phyloP scores from a whole-genome alignment of 2,888 invertebrate genomes.

The Neoscelio sp. region DNA sequence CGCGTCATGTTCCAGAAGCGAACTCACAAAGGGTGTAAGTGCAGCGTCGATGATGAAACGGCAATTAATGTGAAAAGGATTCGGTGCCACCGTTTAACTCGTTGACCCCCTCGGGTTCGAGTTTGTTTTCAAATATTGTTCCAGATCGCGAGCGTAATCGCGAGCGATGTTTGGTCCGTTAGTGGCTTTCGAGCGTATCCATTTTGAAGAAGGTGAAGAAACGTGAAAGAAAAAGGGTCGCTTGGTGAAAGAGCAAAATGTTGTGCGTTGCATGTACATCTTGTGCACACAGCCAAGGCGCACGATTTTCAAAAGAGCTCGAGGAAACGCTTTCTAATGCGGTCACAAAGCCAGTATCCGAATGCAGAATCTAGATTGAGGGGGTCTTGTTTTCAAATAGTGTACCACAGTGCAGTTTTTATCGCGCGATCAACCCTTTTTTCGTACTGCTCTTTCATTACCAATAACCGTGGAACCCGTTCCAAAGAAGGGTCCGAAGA shows the following conservation, averaged over 20 bases:
- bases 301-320: conserved; percentile 36
- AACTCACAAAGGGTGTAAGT: neutral
- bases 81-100: conserved; percentile 5
- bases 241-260: too few relatives aligned
- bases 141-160: conserved; percentile 45
- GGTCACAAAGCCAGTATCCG: conserved; percentile 66
- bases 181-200: conserved; percentile 56
- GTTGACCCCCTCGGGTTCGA: conserved; percentile 19
- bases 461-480: conserved; percentile 61
- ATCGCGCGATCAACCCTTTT: conserved; percentile 64
- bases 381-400: conserved; percentile 66
- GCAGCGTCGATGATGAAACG: conserved; percentile 16
- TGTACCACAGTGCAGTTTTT: conserved; percentile 56
- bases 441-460: conserved; percentile 46
- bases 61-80: conserved; percentile 37
- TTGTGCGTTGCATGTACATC: too few relatives aligned
- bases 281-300: too few relatives aligned
- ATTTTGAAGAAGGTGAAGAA: conserved; percentile 52
- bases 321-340: conserved; percentile 57
- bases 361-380: conserved; percentile 46
- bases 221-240: conserved; percentile 49
- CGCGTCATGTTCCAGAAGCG: neutral
- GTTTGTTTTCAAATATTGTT: conserved; percentile 59
- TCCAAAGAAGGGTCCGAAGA: conserved; percentile 37
- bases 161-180: conserved; percentile 44